Evolutionary conservation across 2,113 vertebrate genomes (phyloP).

Genomic region (Montifringilla adamsi): DNA sequence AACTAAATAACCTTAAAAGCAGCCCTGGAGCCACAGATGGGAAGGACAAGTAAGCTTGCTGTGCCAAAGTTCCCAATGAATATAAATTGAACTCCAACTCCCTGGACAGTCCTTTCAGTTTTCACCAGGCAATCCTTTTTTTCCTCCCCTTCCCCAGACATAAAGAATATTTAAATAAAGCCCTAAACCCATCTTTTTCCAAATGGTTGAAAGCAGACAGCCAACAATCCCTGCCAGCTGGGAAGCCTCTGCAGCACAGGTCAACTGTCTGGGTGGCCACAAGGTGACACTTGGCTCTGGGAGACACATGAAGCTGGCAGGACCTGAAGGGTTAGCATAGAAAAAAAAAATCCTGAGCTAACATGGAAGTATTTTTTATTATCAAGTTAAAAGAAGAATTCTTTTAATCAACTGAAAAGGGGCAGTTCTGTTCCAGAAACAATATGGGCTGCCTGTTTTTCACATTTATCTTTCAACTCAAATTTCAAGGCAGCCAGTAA

Average conservation of each 20-base stretch:
- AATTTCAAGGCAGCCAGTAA: conserved; percentile 59
- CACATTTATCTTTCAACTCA: conserved; percentile 58
- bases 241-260: background rate
- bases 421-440: conserved; percentile 40
- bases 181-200: background rate
- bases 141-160: background rate
- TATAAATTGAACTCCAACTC: background rate
- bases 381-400: conserved; percentile 29
- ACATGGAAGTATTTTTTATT: conserved; percentile 26
- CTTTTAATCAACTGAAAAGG: conserved; percentile 49
- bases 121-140: background rate
- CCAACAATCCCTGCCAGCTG: fast-evolving
- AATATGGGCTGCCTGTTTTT: conserved; percentile 50
- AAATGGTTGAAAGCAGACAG: background rate
- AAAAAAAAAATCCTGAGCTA: background rate
- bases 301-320: background rate
- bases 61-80: background rate
- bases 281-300: background rate
- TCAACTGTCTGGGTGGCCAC: background rate
- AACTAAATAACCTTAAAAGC: conserved; percentile 1
- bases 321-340: background rate
- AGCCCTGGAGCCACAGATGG: background rate
- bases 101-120: background rate
- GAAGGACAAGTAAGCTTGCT: background rate
- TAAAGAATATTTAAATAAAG: background rate